A percentile compares a stretch with the other conserved stretches of the same genome.
Evolutionary conservation across 2,797 vertebrate genomes (phyloP).

Genomic region (Sebastolobus altivelis): DNA sequence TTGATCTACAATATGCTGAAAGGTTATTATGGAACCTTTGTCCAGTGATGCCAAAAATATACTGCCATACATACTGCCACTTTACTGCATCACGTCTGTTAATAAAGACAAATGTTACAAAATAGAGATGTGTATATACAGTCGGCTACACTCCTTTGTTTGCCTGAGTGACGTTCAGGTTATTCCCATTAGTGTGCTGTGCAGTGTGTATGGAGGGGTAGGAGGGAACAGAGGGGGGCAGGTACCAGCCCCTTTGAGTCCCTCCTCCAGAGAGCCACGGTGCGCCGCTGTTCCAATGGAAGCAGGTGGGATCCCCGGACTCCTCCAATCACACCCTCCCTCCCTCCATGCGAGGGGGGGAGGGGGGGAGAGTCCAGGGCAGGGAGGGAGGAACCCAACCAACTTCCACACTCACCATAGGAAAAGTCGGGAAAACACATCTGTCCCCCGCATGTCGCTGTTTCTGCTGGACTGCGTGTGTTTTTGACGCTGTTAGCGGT

Average conservation of each 20-base stretch:
- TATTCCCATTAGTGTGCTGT: background rate
- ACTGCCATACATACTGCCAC: too few species aligned
- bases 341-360: constrained; percentile 16
- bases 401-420: constrained; percentile 69
- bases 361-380: constrained; percentile 38
- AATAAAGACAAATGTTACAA: background rate
- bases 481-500: background rate
- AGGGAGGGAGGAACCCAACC: constrained; percentile 64
- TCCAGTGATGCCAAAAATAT: too few species aligned
- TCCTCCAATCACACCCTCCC: constrained; percentile 78
- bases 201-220: background rate
- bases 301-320: constrained; percentile 83
- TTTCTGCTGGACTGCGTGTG: background rate
- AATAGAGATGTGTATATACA: background rate
- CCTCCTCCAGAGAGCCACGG: constrained; percentile 70
- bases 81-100: background rate
- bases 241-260: constrained; percentile 46
- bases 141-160: background rate
- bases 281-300: constrained; percentile 81
- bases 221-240: constrained; percentile 31
- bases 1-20: too few species aligned
- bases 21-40: too few species aligned
- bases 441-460: constrained; percentile 14
- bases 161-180: background rate
- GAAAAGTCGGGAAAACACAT: constrained; percentile 69